Evolutionary conservation across 35 echinoderm and acorn worm genomes (phyloP).

Genomic region (Hemicentrotus pulcherrimus): DNA sequence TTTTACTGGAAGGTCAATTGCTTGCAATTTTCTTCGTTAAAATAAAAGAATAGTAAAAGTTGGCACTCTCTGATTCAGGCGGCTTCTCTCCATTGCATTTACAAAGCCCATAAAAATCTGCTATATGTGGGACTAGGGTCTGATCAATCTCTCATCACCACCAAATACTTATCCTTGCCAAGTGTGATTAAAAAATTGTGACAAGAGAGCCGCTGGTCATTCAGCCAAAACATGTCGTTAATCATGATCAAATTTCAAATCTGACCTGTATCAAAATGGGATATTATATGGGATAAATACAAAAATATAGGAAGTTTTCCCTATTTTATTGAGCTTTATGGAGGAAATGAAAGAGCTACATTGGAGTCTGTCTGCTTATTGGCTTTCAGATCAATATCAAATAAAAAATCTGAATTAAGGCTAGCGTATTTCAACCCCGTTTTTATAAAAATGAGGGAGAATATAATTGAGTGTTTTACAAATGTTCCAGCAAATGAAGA

Average conservation of each 20-base stretch:
- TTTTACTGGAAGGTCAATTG: not conserved
- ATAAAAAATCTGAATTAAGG: not conserved
- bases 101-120: conserved; percentile 11
- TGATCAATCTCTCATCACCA: conserved; percentile 21
- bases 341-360: not conserved
- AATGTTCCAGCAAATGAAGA: too few relatives aligned
- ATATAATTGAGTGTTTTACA: too few relatives aligned
- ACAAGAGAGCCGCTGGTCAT: conserved; percentile 28
- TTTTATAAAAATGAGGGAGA: too few relatives aligned
- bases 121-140: not conserved
- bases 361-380: not conserved
- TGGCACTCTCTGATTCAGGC: not conserved
- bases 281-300: not conserved
- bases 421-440: not conserved
- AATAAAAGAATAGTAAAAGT: not conserved
- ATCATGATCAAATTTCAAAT: conserved; percentile 26
- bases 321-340: not conserved
- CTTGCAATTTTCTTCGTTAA: not conserved
- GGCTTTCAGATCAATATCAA: not conserved
- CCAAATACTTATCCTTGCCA: not conserved
- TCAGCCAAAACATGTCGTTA: conserved; percentile 29
- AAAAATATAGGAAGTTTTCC: not conserved
- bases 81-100: not conserved
- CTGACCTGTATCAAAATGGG: not conserved
- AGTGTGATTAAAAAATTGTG: conserved; percentile 34